Base-by-base conservation (phyloP, 2,797 vertebrate genomes). In the Sebastes glaucus region DNA sequence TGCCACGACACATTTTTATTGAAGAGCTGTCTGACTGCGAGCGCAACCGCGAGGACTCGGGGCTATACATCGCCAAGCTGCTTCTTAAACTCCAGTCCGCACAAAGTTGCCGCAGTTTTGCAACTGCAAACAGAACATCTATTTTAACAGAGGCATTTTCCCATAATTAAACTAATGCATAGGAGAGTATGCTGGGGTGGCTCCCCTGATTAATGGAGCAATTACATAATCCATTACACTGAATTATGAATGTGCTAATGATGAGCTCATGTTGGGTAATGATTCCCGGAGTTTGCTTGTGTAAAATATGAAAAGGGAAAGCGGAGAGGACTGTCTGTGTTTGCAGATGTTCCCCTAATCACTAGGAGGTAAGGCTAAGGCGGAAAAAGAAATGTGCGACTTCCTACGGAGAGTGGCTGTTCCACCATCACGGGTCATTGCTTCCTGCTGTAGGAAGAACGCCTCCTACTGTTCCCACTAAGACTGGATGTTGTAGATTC, bases 161-260 rank as follows among this genome's bases (percentile, higher is more conserved):
- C 87, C 88, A 84, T 92, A 84, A 94, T 92, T 90, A 91, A 93
- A 92, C 87, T 59, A 92, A 93, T 90, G 88, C 89, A 93, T 88
- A 84, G 88, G 82, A 87, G 93, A 89, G 88, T 78, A 87, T 92
- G 79, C 84, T 57, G 89, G 80, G 85, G 82, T 84, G 89, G 91
- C 89, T 91, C 85, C 81, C 84, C 86, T 92, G 93, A 94, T 95
- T 93, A 94, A 93, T 93, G 87, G 87, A 83, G 83, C 89, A 89
- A 93, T 94, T 94, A 93, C 88, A 90, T 93, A 89, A 95, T 95
- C 93, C 92, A 93, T 95, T 94, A 93, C 85, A 71, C 91, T 93
- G 91, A 93, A 94, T 94, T 94, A 92, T 94, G 93, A 94, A 94
- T 87, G 93, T 83, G 86, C 87, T 94, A 92, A 94, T 94, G 94